phyloP scores from a whole-genome alignment of 1,140 invertebrate species.

The Heliconius congener region DNA sequence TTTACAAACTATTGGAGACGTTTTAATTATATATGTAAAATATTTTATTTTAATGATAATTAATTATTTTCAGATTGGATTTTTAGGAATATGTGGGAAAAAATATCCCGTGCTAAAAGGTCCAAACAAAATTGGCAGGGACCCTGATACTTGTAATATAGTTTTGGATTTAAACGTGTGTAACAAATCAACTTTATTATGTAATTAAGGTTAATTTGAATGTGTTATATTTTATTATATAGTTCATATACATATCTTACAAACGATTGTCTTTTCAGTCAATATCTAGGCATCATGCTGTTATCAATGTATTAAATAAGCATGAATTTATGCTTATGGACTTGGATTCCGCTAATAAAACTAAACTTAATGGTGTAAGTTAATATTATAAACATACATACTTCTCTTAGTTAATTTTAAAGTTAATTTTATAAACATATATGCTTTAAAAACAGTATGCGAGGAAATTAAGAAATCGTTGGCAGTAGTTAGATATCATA shows the following conservation, averaged over 20 bases:
- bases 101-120: conserved; percentile 64
- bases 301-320: conserved; percentile 66
- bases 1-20: conserved; percentile 23
- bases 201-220: neutral
- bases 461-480: no score
- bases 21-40: neutral
- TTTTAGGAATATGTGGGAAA: conserved; percentile 65
- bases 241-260: no score
- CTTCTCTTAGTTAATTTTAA: no score
- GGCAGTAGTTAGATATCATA: no score
- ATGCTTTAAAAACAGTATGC: no score
- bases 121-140: conserved; percentile 72
- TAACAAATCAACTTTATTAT: conserved; percentile 22
- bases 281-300: conserved; percentile 73
- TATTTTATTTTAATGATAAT: conserved; percentile 15
- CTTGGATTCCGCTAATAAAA: conserved; percentile 71
- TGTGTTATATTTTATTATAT: neutral
- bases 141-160: conserved; percentile 65
- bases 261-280: conserved; percentile 51
- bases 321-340: conserved; percentile 71
- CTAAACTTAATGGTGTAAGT: conserved; percentile 68
- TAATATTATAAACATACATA: neutral
- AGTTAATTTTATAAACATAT: no score
- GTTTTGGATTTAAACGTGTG: conserved; percentile 66
- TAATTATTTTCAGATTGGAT: conserved; percentile 60